Percentiles rank a stretch among this genome's conserved stretches.
Evolutionary conservation across 2,113 vertebrate genomes (phyloP).

Genomic region (Polypterus bichir): DNA sequence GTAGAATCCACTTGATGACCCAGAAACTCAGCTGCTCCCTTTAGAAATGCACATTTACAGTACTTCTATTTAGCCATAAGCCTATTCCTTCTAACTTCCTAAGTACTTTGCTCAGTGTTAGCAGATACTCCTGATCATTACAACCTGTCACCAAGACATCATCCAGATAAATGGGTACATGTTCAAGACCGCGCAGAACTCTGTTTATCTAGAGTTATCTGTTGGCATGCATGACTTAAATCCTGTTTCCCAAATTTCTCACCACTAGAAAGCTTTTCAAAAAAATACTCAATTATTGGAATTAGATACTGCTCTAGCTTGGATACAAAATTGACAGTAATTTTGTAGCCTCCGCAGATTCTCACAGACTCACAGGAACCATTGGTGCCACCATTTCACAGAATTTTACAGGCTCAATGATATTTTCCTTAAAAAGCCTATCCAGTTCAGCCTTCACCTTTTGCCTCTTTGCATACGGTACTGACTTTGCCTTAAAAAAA

Average conservation of each 20-base stretch:
- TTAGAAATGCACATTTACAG: slow-evolving; percentile 10
- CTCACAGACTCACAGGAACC: background rate
- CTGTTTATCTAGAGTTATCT: slow-evolving; percentile 14
- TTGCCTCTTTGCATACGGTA: background rate
- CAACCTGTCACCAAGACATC: slow-evolving; percentile 15
- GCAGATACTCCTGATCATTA: slow-evolving; percentile 4
- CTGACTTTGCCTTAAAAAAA: slow-evolving; percentile 9
- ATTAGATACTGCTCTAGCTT: slow-evolving; percentile 19
- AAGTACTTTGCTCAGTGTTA: slow-evolving; percentile 4
- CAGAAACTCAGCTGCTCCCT: slow-evolving; percentile 9
- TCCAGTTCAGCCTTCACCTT: slow-evolving; percentile 1
- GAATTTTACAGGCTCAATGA: slow-evolving; percentile 6
- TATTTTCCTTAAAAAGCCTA: slow-evolving; percentile 2
- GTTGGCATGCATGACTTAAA: slow-evolving; percentile 22
- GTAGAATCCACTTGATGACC: slow-evolving; percentile 9
- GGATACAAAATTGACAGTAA: slow-evolving; percentile 17
- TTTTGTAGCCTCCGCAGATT: slow-evolving; percentile 18
- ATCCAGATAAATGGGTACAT: slow-evolving; percentile 14
- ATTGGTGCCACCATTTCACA: slow-evolving; percentile 11
- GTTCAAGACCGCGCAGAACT: slow-evolving; percentile 5
- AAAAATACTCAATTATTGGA: slow-evolving; percentile 15
- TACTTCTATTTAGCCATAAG: background rate
- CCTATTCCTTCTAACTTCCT: background rate
- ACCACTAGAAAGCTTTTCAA: slow-evolving; percentile 4
- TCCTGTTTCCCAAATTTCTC: slow-evolving; percentile 16